A percentile compares a stretch with the other conserved stretches of the same genome.
These are phyloP conservation scores for Zosterops lateralis DNA, from an alignment of 2,113 vertebrate genomes.

Conservation along the genomic window DNA sequence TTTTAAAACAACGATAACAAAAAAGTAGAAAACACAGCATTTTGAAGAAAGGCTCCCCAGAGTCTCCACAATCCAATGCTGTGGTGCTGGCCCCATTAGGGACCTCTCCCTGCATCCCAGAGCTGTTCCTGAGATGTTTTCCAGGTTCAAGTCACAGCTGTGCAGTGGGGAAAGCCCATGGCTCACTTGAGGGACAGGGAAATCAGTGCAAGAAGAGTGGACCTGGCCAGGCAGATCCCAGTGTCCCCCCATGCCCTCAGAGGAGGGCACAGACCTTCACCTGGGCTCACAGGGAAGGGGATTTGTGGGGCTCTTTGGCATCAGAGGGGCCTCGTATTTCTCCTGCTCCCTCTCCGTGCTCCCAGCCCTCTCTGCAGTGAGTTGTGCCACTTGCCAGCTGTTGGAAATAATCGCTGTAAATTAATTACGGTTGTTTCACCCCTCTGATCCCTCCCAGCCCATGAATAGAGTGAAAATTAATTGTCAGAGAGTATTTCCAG, in stretches of 20 bases:
- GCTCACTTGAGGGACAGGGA: rapidly evolving
- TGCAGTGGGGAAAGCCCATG: background rate
- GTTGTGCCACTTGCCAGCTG: constrained; percentile 61
- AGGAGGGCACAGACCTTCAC: background rate
- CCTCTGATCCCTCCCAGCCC: constrained; percentile 45
- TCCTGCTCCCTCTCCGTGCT: background rate
- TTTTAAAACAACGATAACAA: background rate
- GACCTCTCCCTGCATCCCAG: background rate
- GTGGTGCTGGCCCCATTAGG: background rate
- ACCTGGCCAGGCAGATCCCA: background rate
- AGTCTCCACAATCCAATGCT: background rate
- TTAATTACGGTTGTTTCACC: constrained; percentile 63
- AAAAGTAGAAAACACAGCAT: background rate
- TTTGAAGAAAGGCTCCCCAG: background rate
- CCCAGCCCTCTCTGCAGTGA: constrained; percentile 9
- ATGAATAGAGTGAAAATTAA: constrained; percentile 61
- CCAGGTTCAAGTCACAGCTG: background rate
- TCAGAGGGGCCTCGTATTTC: background rate
- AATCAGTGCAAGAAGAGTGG: background rate
- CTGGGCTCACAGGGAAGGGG: background rate
- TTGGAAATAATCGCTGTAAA: constrained; percentile 64
- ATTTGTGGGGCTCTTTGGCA: background rate
- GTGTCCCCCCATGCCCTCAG: rapidly evolving
- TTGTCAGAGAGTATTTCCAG: constrained; percentile 55
- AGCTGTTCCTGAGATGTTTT: background rate